Base-by-base conservation (phyloP, 2,113 vertebrate species). In the Tamias sibiricus region DNA sequence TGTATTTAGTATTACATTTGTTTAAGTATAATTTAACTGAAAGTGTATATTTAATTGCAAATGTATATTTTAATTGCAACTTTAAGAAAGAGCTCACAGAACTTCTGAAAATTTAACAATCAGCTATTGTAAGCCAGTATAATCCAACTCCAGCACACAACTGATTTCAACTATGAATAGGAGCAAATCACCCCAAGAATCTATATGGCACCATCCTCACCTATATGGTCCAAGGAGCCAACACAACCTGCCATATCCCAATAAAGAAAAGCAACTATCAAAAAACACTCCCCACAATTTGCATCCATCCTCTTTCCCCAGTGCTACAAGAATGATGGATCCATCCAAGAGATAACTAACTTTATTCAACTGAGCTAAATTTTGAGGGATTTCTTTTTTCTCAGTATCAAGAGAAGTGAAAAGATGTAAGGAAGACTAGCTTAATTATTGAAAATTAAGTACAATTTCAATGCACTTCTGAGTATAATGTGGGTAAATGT, bases 401-500 rank as follows among this genome's bases (percentile, higher is more conserved):
- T 89, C 49, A 35, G 24, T 90, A 30, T 90, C 64, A 47, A 92
- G 19, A 95, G 52, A 90, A 40, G 3, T 54, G 2, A 47, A 32
- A 66, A 59, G 52, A 87, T 49, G 4, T 68, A 88, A 85, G 17
- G 14, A 90, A 69, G 22, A 87, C 52, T 79, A 83, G 2, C 30
- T 94, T 30, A 77, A 64, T 44, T 89, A 57, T 47, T 91, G 42
- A 89, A 95, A 89, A 86, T 64, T 35, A 66, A 82, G 24, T 26
- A n/a, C 17, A 72, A 92, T 75, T 77, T 52, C 52, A 32, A 54
- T 47, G 26, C 6, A 52, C 44, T 69, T 87, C 52, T 75, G 14
- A 42, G 19, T 8, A 40, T 62, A 69, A 93, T 16, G 17, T 49
- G 26, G 30, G 20, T 64, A 40, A 96, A 76, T n/a, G 22, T 47